Evolutionary conservation across 2,888 invertebrate species (phyloP), one percentile per base, ranked within the genome.

Genomic region (Hemithea aestivaria): DNA sequence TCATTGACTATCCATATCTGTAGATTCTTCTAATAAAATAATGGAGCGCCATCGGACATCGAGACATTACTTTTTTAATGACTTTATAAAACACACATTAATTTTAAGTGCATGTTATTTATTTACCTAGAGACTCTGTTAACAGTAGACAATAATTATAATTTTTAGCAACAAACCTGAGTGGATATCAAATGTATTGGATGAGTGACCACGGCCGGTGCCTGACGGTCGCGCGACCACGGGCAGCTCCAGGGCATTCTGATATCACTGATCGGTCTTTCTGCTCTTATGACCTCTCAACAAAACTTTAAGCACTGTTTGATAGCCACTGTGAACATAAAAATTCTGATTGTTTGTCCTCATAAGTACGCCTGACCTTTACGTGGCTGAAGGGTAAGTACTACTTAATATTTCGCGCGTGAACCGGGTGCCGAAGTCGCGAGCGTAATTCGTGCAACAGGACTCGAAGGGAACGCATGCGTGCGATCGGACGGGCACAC

Each of bases 221-320:
- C 67, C 64, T 70, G 78, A 35, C 73, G 77, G 46, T 74, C 75
- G 31, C 74, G 75, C 44, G 85, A 83, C 85, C 87, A 87, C 57
- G 83, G 83, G 49, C 85, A 87, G 46, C 58, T 78, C 84, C 83
- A 84, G 56, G 84, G 80, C 85, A 84, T 84, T 50, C 56, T 51
- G 54, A 48, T 56, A 40, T 53, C 53, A 48, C 44, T 16, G 43
- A 55, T 58, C 46, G 51, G 59, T 62, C 54, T 60, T 52, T 59
- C n/a, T n/a, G 58, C 59, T 68, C 63, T 62, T 41, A 44, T 65
- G 59, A 67, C 61, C 65, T 60, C 58, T 60, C 41, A 58, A 60
- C 58, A 59, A 47, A 48, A 55, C 48, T 54, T 48, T 32, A 48
- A 50, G 45, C 53, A 56, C 51, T 49, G 43, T 48, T n/a, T n/a